These are phyloP conservation scores for Delichon dasypus DNA, from an alignment of 2,797 vertebrate species.

Conservation along the genomic window DNA sequence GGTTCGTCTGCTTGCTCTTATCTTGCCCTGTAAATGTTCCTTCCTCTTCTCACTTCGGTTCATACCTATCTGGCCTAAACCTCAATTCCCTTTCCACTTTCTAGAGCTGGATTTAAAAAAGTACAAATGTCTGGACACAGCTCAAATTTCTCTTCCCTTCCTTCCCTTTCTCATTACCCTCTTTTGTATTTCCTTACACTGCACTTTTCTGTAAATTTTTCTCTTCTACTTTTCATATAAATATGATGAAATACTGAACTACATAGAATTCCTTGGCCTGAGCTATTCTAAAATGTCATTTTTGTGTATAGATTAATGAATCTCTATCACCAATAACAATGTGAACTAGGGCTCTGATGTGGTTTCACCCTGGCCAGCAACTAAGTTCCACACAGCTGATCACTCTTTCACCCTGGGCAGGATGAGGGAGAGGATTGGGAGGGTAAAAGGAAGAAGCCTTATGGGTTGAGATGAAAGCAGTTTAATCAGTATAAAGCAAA, in stretches of 20 bases:
- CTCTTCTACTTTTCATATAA: neutral
- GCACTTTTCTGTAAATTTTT: neutral
- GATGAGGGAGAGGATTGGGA: neutral
- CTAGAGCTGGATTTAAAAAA: neutral
- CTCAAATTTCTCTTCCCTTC: neutral
- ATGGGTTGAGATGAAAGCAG: neutral
- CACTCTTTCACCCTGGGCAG: accelerated
- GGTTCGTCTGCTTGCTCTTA: neutral
- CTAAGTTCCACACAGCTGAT: neutral
- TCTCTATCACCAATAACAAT: neutral
- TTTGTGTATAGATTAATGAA: neutral
- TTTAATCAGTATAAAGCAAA: neutral
- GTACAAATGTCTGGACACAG: neutral
- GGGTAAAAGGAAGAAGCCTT: neutral
- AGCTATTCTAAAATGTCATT: neutral
- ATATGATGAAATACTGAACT: neutral
- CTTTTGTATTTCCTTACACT: neutral
- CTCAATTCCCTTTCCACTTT: neutral
- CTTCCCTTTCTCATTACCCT: neutral
- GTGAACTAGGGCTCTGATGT: neutral
- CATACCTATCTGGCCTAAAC: neutral
- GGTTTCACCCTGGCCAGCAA: neutral
- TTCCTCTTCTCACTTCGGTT: neutral
- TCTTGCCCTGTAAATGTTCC: neutral
- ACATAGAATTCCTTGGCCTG: neutral